Conservation (phyloP, 92 coral and sea anemone species). For the Parazoanthus swiftii region DNA sequence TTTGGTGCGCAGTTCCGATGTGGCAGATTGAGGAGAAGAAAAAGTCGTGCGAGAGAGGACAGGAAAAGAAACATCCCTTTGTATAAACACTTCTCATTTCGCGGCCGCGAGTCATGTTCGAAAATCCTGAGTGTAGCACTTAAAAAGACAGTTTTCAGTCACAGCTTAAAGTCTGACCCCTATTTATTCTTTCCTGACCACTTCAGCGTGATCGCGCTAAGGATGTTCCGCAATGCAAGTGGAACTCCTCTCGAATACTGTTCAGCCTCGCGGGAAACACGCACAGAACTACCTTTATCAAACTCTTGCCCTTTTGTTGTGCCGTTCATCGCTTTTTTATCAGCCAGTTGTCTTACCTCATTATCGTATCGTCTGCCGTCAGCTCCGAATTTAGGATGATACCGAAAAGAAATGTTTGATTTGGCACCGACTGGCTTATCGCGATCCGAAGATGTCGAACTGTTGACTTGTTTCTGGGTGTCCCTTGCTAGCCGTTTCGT, state of each 20-base stretch:
- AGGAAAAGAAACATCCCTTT: not conserved
- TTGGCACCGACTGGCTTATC: not conserved
- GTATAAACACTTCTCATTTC: too few species aligned
- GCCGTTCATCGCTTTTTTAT: not conserved
- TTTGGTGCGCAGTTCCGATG: too few species aligned
- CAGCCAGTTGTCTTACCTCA: not conserved
- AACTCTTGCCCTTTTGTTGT: not conserved
- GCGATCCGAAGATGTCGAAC: not conserved
- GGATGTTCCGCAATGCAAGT: constrained; percentile 1
- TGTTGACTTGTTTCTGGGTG: not conserved
- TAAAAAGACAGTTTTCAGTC: not conserved
- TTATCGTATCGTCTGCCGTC: not conserved
- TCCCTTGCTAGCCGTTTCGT: not conserved
- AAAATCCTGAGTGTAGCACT: not conserved
- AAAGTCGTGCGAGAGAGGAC: too few species aligned
- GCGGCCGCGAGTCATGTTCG: not conserved
- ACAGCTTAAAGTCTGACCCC: not conserved
- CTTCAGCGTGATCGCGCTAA: not conserved
- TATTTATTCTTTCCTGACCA: not conserved
- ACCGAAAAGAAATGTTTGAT: too few species aligned
- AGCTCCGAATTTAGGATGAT: not conserved
- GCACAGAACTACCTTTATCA: not conserved
- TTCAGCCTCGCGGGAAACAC: constrained; percentile 1
- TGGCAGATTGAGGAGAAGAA: too few species aligned
- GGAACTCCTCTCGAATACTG: not conserved